Evolutionary conservation across 2,113 vertebrate genomes (phyloP), one percentile per base, ranked within the genome.

Genomic region (Brachypteracias leptosomus): DNA sequence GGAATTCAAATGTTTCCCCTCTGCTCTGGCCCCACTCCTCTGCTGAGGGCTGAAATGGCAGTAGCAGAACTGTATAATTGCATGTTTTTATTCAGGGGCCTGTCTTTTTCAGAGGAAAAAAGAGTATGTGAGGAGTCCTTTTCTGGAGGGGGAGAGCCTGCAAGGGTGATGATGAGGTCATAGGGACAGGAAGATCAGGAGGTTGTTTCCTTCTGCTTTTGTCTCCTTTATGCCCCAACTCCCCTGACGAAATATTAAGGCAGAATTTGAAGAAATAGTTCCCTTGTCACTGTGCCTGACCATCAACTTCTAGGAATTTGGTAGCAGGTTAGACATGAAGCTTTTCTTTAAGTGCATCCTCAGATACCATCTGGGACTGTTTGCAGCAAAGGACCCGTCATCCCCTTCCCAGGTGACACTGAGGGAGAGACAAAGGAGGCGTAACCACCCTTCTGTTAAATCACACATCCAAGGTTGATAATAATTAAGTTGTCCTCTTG

Each of bases 401-500:
- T 25, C 20, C 33, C 21, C 21, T 63, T 59, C 80, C 51, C 76
- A 63, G 76, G 40, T 63, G 83, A 35, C 68, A 26, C 16, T 0
- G 2, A 68, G 44, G 66, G 68, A 59, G 40, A 14, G 70, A 28
- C 44, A 20, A 42, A 52, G 73, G 6, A n/a, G 4, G 18, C 72
- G 40, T 18, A 17, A 19, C 58, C 7, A 3, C 40, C 44, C 51
- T 49, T 6, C 13, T 5, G 12, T 51, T 58, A 21, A 77, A 4
- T 49, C 36, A 3, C 1, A 2, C 0, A 0, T 49, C 44, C 6
- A 3, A 55, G 46, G 24, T 1, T 71, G 73, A 17, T 68, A 4
- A 24, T 36, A 46, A 65, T 77, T 26, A 35, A 54, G 8, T 88
- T 49, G 24, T 11, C 1, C 17, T 52, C 47, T 13, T 24, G 46